Percentiles rank a stretch among this genome's conserved stretches.
Conservation (phyloP, 64 coral and sea anemone species). For the Porites australiensis region DNA sequence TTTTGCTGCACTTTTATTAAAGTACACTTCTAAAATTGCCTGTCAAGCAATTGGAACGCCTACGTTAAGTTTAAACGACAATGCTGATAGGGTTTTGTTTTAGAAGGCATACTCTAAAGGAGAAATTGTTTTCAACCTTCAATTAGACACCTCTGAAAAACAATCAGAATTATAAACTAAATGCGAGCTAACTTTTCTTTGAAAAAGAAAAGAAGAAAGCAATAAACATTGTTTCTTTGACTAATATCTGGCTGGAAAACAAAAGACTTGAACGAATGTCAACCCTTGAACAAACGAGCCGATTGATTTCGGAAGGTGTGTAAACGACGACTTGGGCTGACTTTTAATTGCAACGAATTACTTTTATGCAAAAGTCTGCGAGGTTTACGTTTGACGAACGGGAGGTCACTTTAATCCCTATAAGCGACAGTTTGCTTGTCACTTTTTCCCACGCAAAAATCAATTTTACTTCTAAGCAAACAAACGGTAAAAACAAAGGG, state of each 20-base stretch:
- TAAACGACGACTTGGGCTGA: slow-evolving; percentile 53
- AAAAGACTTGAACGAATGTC: slow-evolving; percentile 83
- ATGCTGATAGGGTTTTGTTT: slow-evolving; percentile 30
- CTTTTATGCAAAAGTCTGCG: slow-evolving; percentile 90
- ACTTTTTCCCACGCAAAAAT: slow-evolving; percentile 68
- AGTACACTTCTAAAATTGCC: slow-evolving; percentile 79
- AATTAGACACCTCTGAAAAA: slow-evolving; percentile 15
- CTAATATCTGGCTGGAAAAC: slow-evolving; percentile 69
- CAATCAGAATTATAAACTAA: not conserved
- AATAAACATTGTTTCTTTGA: slow-evolving; percentile 48
- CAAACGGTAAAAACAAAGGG: slow-evolving; percentile 74
- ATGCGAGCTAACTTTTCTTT: slow-evolving; percentile 25
- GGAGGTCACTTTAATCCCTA: slow-evolving; percentile 73
- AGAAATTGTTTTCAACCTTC: slow-evolving; percentile 1
- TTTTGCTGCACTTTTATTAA: slow-evolving; percentile 78
- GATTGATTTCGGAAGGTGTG: slow-evolving; percentile 97
- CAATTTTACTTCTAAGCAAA: slow-evolving; percentile 85
- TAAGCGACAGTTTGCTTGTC: slow-evolving; percentile 65
- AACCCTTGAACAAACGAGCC: slow-evolving; percentile 87
- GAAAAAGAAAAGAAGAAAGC: not conserved
- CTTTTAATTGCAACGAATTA: slow-evolving; percentile 90
- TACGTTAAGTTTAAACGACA: slow-evolving; percentile 45
- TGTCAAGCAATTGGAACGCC: slow-evolving; percentile 65
- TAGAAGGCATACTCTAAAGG: not conserved
- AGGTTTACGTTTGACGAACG: slow-evolving; percentile 65